phyloP scores from a whole-genome alignment of 2,113 vertebrate genomes.

The Ophiodon elongatus region DNA sequence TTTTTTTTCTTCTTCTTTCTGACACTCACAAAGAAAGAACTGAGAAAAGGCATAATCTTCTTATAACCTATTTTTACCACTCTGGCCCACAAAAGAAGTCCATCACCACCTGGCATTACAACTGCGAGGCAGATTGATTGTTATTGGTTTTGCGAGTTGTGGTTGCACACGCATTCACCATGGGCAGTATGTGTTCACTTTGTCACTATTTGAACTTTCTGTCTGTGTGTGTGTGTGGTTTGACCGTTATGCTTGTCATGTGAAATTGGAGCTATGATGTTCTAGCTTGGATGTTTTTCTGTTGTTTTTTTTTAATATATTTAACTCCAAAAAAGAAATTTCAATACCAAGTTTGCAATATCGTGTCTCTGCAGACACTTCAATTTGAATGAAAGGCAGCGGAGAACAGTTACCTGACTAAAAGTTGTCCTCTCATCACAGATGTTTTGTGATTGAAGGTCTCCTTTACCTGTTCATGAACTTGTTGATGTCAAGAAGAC shows the following conservation, averaged over 20 bases:
- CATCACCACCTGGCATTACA: neutral
- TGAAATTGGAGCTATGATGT: neutral
- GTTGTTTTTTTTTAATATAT: neutral
- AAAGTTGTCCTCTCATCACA: neutral
- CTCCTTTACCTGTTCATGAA: neutral
- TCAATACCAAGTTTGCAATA: neutral
- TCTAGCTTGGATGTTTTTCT: neutral
- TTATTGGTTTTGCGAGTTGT: neutral
- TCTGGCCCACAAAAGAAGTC: slow-evolving; percentile 4
- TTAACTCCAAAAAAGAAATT: neutral
- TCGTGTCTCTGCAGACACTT: neutral
- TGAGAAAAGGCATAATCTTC: neutral
- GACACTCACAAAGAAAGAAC: neutral
- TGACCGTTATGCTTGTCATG: neutral
- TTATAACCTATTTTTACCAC: neutral
- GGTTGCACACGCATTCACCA: slow-evolving; percentile 9
- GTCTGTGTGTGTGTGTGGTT: neutral
- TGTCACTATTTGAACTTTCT: neutral
- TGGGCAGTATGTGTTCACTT: slow-evolving; percentile 12
- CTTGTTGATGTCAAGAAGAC: neutral
- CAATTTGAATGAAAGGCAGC: neutral
- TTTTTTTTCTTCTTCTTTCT: neutral
- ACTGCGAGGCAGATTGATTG: neutral
- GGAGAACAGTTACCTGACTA: neutral
- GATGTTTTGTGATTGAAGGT: neutral